A percentile compares a stretch with the other conserved stretches of the same genome.
Evolutionary conservation across 2,113 vertebrate genomes (phyloP).

Genomic region (Platichthys stellatus): DNA sequence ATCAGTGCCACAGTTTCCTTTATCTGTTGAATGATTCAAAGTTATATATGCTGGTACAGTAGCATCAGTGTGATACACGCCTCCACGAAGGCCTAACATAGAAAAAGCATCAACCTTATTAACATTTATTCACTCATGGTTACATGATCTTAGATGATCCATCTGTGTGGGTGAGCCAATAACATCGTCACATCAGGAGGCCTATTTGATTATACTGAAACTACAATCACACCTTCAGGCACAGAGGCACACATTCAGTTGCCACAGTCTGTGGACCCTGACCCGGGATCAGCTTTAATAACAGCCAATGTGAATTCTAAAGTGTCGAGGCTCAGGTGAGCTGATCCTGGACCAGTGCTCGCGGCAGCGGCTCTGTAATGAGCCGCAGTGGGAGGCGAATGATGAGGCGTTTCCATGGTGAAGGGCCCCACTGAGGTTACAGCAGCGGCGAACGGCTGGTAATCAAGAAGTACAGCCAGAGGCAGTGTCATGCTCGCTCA

Average conservation of each 20-base stretch:
- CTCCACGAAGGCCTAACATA: not conserved
- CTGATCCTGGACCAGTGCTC: constrained; percentile 63
- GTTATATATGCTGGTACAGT: not conserved
- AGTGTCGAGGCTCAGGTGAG: constrained; percentile 42
- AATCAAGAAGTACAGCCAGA: constrained; percentile 74
- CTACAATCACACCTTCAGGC: constrained; percentile 28
- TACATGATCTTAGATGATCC: constrained; percentile 6
- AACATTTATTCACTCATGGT: constrained; percentile 16
- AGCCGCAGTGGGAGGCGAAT: constrained; percentile 56
- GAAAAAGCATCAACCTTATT: constrained; percentile 2
- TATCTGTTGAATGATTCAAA: not conserved
- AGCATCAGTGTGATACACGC: not conserved
- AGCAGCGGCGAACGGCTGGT: constrained; percentile 47
- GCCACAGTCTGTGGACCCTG: constrained; percentile 28
- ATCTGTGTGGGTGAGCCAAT: constrained; percentile 32
- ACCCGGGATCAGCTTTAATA: constrained; percentile 66
- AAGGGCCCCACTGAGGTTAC: constrained; percentile 59
- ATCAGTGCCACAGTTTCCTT: not conserved
- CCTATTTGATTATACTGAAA: constrained; percentile 43
- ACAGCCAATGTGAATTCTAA: constrained; percentile 34
- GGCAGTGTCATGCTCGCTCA: constrained; percentile 70
- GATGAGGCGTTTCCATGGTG: constrained; percentile 61
- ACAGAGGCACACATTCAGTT: constrained; percentile 9
- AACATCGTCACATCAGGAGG: constrained; percentile 22
- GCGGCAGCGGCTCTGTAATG: constrained; percentile 57